A percentile compares a stretch with the other conserved stretches of the same genome.
phyloP scores from a whole-genome alignment of 2,888 invertebrate species.

The Anthophora plumipes region DNA sequence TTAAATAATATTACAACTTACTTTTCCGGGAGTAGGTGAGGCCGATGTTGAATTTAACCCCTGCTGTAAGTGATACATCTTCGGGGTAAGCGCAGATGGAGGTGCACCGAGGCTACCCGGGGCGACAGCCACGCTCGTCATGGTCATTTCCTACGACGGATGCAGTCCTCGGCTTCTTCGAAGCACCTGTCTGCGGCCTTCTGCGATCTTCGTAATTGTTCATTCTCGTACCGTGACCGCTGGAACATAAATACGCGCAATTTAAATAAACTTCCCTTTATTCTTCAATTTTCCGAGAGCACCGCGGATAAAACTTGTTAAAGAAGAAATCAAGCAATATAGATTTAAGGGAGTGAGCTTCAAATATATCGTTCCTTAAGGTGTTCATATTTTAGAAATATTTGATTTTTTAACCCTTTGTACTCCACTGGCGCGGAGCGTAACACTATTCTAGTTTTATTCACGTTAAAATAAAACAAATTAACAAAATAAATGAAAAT shows the following conservation, averaged over 20 bases:
- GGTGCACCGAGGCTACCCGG: constrained; percentile 83
- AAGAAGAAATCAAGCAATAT: not conserved
- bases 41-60: constrained; percentile 74
- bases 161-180: constrained; percentile 70
- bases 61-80: constrained; percentile 82
- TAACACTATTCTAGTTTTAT: no score
- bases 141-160: constrained; percentile 82
- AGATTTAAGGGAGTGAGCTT: no score
- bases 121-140: constrained; percentile 84
- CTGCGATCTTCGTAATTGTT: constrained; percentile 71
- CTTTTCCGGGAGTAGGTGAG: constrained; percentile 78
- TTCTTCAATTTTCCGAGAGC: not conserved
- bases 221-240: constrained; percentile 72
- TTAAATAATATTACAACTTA: constrained; percentile 56
- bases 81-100: constrained; percentile 80
- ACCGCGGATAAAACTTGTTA: not conserved
- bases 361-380: no score
- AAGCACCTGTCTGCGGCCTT: constrained; percentile 73
- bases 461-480: no score
- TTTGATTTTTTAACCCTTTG: no score
- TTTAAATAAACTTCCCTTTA: not conserved
- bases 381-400: no score
- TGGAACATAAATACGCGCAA: constrained; percentile 27
- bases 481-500: no score
- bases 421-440: no score